Percentiles rank a stretch among this genome's conserved stretches.
phyloP scores from a whole-genome alignment of 1,140 invertebrate species.

The Acyrthosiphon pisum region DNA sequence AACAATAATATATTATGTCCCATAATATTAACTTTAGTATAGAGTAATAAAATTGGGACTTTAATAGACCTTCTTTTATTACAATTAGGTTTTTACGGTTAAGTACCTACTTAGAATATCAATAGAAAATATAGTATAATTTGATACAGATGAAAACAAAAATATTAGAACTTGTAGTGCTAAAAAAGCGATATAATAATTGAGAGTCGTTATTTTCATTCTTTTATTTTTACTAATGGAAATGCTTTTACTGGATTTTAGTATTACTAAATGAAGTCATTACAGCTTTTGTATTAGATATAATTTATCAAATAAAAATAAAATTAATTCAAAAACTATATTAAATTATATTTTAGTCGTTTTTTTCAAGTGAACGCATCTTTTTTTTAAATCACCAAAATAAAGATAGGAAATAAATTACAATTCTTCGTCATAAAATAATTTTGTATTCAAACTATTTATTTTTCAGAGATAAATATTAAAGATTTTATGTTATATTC shows the following conservation, averaged over 20 bases:
- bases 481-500: not conserved
- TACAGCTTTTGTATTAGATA: not conserved
- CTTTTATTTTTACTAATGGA: not conserved
- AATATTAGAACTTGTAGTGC: not conserved
- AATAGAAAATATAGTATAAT: not conserved
- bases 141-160: not conserved
- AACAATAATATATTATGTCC: not conserved
- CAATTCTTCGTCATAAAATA: not conserved
- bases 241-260: not conserved
- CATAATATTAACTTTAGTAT: not conserved
- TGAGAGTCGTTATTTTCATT: not conserved
- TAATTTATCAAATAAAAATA: constrained; percentile 1
- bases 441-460: not conserved
- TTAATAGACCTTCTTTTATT: not conserved
- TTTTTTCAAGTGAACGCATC: not conserved
- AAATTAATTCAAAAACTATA: not conserved
- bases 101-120: not conserved
- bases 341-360: not conserved
- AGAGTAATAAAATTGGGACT: not conserved
- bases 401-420: not conserved
- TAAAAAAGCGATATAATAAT: not conserved
- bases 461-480: not conserved
- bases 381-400: not conserved
- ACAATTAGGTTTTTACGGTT: not conserved
- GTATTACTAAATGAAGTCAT: not conserved